phyloP scores from a whole-genome alignment of 2,113 vertebrate genomes.

The Psilopsiagon aurifrons region DNA sequence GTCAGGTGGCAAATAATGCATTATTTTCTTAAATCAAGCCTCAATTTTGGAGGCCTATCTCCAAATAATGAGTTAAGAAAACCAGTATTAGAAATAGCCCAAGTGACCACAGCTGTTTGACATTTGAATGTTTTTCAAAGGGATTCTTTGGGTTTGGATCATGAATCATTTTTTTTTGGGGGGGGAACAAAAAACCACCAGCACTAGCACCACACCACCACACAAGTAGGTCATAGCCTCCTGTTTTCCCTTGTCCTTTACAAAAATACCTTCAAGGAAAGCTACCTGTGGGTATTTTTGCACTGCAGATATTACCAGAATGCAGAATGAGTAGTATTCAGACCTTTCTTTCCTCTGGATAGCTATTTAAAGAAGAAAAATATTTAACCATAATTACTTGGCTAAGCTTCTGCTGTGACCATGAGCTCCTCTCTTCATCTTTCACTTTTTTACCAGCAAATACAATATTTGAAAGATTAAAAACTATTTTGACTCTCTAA shows the following conservation, averaged over 20 bases:
- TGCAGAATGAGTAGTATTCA: background rate
- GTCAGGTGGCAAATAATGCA: background rate
- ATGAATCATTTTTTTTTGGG: background rate
- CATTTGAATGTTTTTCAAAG: constrained; percentile 18
- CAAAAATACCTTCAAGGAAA: background rate
- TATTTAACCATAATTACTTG: background rate
- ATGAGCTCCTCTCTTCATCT: background rate
- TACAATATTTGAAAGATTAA: background rate
- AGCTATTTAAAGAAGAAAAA: background rate
- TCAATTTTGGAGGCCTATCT: background rate
- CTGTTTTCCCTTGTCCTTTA: background rate
- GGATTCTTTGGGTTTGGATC: background rate
- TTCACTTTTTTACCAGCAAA: background rate
- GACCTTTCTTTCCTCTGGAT: background rate
- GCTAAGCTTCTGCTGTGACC: background rate
- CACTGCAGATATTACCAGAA: background rate
- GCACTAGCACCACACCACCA: background rate
- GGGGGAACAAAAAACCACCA: background rate
- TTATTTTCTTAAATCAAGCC: background rate
- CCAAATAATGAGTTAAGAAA: background rate
- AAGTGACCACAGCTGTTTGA: background rate
- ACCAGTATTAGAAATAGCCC: background rate
- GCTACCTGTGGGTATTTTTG: background rate
- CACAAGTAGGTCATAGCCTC: background rate
- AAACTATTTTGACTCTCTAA: background rate